Percentiles rank a stretch among this genome's conserved stretches.
These are phyloP conservation scores for Parasteatoda lunata DNA, from an alignment of 2,888 invertebrate genomes.

Conservation along the genomic window DNA sequence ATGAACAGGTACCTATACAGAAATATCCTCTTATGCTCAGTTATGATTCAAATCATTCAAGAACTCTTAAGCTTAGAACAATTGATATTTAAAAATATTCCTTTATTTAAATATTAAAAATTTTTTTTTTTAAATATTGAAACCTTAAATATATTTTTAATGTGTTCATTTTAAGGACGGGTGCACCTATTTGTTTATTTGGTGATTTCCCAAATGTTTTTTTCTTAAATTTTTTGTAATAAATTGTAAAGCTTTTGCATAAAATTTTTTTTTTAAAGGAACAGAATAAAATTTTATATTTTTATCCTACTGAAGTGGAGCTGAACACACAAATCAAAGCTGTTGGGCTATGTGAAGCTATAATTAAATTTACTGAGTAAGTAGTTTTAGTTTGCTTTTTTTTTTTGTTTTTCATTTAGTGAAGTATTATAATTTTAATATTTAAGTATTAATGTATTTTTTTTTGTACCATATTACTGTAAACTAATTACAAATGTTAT, in stretches of 20 bases:
- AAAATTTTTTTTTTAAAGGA: conserved; percentile 79
- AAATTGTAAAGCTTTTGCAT: background rate
- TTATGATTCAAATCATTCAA: too few relatives aligned
- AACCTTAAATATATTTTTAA: too few relatives aligned
- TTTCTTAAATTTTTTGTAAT: background rate
- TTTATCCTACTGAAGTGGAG: conserved; percentile 85
- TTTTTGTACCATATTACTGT: too few relatives aligned
- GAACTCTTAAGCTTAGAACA: background rate
- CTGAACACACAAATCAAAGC: conserved; percentile 90
- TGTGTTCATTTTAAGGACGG: too few relatives aligned
- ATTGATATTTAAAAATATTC: background rate
- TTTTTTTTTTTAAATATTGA: background rate
- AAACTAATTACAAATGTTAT: too few relatives aligned
- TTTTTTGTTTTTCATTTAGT: too few relatives aligned
- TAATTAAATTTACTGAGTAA: conserved; percentile 95
- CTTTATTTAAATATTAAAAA: background rate
- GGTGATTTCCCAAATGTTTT: background rate
- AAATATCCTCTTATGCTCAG: too few relatives aligned
- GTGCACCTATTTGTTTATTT: too few relatives aligned
- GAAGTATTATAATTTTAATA: too few relatives aligned
- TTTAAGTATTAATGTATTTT: too few relatives aligned
- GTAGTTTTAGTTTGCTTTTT: conserved; percentile 71
- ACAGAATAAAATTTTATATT: conserved; percentile 90
- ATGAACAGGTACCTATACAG: too few relatives aligned
- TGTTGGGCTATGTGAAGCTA: conserved; percentile 95